A percentile compares a stretch with the other conserved stretches of the same genome.
Conservation (phyloP, 2,113 vertebrate genomes). For the Aplodontia rufa region DNA sequence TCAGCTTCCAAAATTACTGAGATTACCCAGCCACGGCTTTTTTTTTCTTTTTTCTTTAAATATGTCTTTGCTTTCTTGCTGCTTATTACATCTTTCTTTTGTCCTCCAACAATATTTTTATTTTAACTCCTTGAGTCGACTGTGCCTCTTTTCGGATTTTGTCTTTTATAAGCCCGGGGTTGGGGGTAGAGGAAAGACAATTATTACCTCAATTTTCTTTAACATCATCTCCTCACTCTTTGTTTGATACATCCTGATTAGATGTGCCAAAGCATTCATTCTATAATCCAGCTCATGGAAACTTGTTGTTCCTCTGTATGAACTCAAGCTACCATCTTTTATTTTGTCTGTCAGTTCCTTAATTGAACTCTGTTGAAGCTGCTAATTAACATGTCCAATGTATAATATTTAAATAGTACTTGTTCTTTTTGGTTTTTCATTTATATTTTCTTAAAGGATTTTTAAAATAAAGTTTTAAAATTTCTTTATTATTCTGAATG, state of each 20-base stretch:
- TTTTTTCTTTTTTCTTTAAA: not conserved
- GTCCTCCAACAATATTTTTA: not conserved
- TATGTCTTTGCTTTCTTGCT: not conserved
- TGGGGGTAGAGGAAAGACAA: not conserved
- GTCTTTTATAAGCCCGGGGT: not conserved
- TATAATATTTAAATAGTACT: not conserved
- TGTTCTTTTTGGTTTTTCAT: not conserved
- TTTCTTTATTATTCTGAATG: not conserved
- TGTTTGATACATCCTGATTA: not conserved
- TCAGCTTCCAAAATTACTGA: too few relatives aligned
- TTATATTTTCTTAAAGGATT: not conserved
- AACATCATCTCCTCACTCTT: not conserved
- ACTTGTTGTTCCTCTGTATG: not conserved
- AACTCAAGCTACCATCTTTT: not conserved
- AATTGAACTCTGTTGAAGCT: not conserved
- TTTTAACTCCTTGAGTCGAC: not conserved
- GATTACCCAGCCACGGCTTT: too few relatives aligned
- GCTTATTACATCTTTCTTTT: not conserved
- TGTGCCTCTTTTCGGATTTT: not conserved
- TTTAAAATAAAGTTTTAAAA: not conserved
- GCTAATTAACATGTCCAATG: not conserved
- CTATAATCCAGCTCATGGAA: not conserved
- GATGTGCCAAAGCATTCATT: not conserved
- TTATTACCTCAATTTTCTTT: not conserved
- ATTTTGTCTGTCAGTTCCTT: not conserved